Percentiles rank a stretch among this genome's conserved stretches.
Evolutionary conservation across 2,888 invertebrate genomes (phyloP).

Genomic region (Vesta saturnalis): DNA sequence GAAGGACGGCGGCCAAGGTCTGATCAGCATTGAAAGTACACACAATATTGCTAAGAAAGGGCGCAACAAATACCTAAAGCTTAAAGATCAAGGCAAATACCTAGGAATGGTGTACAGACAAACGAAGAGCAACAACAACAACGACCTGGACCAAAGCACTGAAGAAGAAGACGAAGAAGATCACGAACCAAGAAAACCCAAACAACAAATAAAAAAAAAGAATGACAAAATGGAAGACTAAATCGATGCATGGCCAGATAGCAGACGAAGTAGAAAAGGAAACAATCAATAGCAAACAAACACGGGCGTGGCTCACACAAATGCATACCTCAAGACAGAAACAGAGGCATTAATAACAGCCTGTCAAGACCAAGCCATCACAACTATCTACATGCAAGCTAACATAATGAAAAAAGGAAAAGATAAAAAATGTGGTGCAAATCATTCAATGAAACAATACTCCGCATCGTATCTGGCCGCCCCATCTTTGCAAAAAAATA

Average conservation of each 20-base stretch:
- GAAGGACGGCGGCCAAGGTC: too few species aligned
- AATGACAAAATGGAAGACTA: too few species aligned
- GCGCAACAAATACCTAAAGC: not conserved
- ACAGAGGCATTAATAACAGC: not conserved
- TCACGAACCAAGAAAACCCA: too few species aligned
- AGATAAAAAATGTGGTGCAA: too few species aligned
- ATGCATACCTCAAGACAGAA: not conserved
- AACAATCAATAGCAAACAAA: not conserved
- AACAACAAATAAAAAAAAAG: too few species aligned
- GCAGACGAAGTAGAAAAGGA: not conserved
- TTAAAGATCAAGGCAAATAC: too few species aligned
- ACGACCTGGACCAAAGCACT: too few species aligned
- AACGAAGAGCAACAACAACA: not conserved
- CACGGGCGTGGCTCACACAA: not conserved
- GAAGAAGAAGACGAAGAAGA: not conserved
- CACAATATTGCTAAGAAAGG: not conserved
- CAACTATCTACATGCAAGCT: not conserved
- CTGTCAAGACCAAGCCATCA: not conserved
- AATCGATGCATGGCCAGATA: too few species aligned
- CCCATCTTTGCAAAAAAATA: too few species aligned
- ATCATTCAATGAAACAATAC: too few species aligned
- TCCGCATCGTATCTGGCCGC: too few species aligned
- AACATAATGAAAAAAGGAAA: not conserved
- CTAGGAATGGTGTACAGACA: too few species aligned
- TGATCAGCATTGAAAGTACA: not conserved